Conservation (phyloP, 2,888 invertebrate species). For the Ochlodes sylvanus region DNA sequence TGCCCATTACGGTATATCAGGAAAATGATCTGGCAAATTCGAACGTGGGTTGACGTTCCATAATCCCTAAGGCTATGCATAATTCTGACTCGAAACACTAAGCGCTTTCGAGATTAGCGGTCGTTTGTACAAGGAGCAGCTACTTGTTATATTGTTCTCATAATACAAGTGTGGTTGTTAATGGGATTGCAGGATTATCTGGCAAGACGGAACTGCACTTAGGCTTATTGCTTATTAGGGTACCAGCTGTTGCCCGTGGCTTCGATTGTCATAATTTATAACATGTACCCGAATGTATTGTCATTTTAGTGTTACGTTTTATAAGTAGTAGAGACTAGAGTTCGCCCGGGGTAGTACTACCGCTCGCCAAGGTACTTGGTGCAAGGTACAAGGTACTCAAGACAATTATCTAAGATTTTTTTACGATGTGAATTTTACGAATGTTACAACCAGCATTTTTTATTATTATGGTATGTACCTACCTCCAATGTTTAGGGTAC, state of each 20-base stretch:
- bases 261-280: neutral
- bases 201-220: constrained; percentile 16
- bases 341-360: too few species aligned
- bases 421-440: too few species aligned
- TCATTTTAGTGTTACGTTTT: neutral
- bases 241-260: neutral
- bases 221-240: constrained; percentile 13
- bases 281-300: neutral
- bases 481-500: too few species aligned
- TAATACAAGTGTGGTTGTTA: constrained; percentile 14
- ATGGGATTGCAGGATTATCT: constrained; percentile 19
- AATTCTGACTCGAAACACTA: constrained; percentile 77
- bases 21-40: constrained; percentile 69
- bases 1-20: constrained; percentile 53
- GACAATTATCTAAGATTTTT: too few species aligned
- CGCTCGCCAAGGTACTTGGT: too few species aligned
- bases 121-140: constrained; percentile 72
- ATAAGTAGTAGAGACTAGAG: too few species aligned
- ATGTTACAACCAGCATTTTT: too few species aligned
- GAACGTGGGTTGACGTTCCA: constrained; percentile 72
- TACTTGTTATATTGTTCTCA: constrained; percentile 58
- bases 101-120: constrained; percentile 71
- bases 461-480: too few species aligned
- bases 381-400: too few species aligned
- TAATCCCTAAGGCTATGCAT: constrained; percentile 78